phyloP scores from a whole-genome alignment of 2,888 invertebrate genomes.

The Chrysodeixis includens region DNA sequence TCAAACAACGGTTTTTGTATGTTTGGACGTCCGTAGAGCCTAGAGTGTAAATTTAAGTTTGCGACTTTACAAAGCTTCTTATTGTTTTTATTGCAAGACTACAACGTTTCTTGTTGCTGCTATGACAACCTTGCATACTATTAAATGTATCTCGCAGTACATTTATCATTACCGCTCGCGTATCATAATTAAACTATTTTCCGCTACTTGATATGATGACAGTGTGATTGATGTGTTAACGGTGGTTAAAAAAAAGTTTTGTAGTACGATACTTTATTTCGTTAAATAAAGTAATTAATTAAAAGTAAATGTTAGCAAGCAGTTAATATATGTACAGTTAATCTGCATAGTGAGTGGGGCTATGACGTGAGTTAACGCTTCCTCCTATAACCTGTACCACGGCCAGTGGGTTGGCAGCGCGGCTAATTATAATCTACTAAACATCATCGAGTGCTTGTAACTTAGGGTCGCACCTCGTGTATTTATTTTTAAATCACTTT shows the following conservation, averaged over 20 bases:
- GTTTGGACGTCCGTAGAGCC: too few species aligned
- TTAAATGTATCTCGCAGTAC: not conserved
- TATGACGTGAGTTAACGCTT: slow-evolving; percentile 26
- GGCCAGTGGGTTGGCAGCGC: slow-evolving; percentile 73
- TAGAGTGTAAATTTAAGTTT: too few species aligned
- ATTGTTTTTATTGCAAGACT: too few species aligned
- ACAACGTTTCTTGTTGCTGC: too few species aligned
- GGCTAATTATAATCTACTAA: slow-evolving; percentile 89
- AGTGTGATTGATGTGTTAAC: slow-evolving; percentile 34
- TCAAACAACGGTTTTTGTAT: too few species aligned
- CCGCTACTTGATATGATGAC: slow-evolving; percentile 30
- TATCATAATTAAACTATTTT: slow-evolving; percentile 50
- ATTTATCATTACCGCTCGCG: slow-evolving; percentile 47
- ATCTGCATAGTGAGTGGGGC: not conserved
- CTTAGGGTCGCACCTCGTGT: slow-evolving; percentile 82
- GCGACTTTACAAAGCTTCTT: too few species aligned
- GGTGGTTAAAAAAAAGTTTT: not conserved
- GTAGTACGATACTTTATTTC: not conserved
- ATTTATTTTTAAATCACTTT: slow-evolving; percentile 82
- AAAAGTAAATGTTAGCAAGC: not conserved
- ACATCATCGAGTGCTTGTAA: slow-evolving; percentile 86
- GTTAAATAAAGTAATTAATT: not conserved
- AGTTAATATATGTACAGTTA: not conserved
- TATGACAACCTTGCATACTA: too few species aligned
- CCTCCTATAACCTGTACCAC: slow-evolving; percentile 63